Conservation (phyloP, 2,797 vertebrate genomes). For the Sardinella longiceps region DNA sequence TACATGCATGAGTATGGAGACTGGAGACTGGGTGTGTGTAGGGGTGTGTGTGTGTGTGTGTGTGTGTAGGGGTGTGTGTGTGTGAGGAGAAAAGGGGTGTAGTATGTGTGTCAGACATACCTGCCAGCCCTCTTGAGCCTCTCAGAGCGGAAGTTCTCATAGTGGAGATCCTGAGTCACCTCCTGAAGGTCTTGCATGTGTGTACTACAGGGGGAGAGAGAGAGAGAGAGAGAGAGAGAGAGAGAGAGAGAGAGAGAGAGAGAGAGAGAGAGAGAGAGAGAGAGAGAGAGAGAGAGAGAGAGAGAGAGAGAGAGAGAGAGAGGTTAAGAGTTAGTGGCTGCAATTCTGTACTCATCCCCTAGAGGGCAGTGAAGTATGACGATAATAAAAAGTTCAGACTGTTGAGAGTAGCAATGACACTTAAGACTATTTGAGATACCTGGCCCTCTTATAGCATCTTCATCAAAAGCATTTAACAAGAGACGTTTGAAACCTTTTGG, state of each 20-base stretch:
- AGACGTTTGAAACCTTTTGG: no score
- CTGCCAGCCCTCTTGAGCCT: conserved; percentile 84
- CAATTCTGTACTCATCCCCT: not conserved
- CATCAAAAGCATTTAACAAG: no score
- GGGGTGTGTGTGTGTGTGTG: not conserved
- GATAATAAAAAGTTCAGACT: no score
- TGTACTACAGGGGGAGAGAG: conserved; percentile 67
- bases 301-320: no score
- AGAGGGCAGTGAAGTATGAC: conserved; percentile 32
- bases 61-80: conserved; percentile 16
- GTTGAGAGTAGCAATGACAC: no score
- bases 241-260: not conserved
- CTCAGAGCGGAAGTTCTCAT: conserved; percentile 92
- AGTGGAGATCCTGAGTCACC: conserved; percentile 89
- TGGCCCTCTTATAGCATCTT: no score
- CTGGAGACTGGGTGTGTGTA: no score
- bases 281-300: no score
- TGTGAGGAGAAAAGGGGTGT: no score
- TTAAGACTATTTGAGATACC: no score
- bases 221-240: conserved; percentile 45
- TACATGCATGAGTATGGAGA: not conserved
- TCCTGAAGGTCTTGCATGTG: conserved; percentile 93
- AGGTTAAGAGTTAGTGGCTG: not conserved
- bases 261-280: no score
- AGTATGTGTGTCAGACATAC: conserved; percentile 46